Conservation (phyloP, 2,797 vertebrate species). For the Cirrhinus mrigala region DNA sequence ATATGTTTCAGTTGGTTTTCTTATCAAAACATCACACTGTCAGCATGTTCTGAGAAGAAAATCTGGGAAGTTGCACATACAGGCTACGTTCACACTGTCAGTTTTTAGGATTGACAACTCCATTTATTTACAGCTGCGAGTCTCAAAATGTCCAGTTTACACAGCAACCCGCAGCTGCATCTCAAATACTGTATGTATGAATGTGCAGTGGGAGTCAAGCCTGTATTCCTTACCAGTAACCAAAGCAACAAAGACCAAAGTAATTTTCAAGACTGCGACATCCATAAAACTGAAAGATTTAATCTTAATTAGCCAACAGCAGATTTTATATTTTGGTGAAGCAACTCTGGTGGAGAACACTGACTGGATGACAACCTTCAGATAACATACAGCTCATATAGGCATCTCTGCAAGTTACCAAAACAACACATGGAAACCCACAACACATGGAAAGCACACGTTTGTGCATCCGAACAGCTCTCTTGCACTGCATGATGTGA, state of each 20-base stretch:
- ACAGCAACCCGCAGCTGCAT: background rate
- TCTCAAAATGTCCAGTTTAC: background rate
- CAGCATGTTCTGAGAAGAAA: background rate
- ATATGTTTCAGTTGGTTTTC: background rate
- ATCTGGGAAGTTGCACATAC: background rate
- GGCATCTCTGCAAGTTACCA: background rate
- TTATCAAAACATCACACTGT: background rate
- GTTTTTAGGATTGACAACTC: background rate
- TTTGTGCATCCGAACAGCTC: background rate
- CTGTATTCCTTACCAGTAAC: background rate
- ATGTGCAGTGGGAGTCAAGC: background rate
- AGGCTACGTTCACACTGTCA: background rate
- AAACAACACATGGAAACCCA: background rate
- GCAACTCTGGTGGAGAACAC: background rate
- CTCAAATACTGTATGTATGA: background rate
- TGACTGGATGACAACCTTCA: background rate
- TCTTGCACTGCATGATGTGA: background rate
- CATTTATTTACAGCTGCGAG: background rate
- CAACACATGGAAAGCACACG: background rate
- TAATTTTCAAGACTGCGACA: background rate
- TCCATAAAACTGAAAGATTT: background rate
- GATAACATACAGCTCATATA: background rate
- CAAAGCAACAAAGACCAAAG: background rate
- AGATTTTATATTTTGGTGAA: background rate
- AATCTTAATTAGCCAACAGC: background rate